These are phyloP conservation scores for Acanthosoma haemorrhoidale DNA, from an alignment of 2,888 invertebrate genomes.

Conservation along the genomic window DNA sequence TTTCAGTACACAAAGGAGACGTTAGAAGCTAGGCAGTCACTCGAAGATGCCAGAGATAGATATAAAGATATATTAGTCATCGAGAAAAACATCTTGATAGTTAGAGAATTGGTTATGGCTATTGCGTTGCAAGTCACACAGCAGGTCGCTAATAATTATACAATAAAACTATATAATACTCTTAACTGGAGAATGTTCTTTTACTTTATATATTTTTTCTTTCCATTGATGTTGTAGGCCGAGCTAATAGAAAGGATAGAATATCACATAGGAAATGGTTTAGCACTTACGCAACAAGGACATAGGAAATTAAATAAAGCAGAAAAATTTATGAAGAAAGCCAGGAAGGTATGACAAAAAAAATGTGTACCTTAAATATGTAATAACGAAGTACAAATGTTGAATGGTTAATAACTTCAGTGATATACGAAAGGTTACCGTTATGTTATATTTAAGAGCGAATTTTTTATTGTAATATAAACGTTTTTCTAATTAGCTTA, in stretches of 20 bases:
- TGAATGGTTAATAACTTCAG: too few relatives aligned
- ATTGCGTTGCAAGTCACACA: conserved; percentile 36
- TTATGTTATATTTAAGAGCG: too few relatives aligned
- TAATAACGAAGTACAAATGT: too few relatives aligned
- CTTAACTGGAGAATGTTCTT: not conserved
- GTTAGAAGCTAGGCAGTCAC: conserved; percentile 34
- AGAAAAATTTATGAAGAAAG: conserved; percentile 35
- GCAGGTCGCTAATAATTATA: conserved; percentile 32
- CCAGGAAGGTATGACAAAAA: conserved; percentile 35
- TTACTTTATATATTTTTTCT: too few relatives aligned
- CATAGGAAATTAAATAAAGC: conserved; percentile 36
- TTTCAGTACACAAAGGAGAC: conserved; percentile 40
- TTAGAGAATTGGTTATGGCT: conserved; percentile 39
- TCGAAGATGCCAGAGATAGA: conserved; percentile 37
- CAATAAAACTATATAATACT: not conserved
- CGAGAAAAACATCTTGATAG: conserved; percentile 36
- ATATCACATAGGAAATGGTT: conserved; percentile 38
- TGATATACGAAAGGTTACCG: too few relatives aligned
- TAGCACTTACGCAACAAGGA: conserved; percentile 32
- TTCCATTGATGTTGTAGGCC: too few relatives aligned
- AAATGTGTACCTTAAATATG: too few relatives aligned
- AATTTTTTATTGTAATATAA: too few relatives aligned
- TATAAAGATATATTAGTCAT: conserved; percentile 38
- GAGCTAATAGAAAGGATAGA: conserved; percentile 40
- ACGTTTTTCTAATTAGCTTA: too few relatives aligned